Percentiles rank a stretch among this genome's conserved stretches.
Conservation (phyloP, 2,888 invertebrate species). For the Plagodis dolabraria region DNA sequence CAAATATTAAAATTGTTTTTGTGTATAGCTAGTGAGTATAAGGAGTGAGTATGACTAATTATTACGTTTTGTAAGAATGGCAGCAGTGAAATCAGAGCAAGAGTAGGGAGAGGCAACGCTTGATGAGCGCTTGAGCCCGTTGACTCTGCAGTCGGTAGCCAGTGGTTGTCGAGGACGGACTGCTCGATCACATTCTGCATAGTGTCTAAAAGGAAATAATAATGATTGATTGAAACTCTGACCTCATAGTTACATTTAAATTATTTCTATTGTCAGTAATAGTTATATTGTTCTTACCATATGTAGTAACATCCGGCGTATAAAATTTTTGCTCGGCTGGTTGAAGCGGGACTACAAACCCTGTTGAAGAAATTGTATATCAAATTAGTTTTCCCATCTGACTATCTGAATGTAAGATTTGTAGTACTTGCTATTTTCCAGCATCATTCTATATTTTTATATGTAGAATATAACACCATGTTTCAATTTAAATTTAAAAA, state of each 20-base stretch:
- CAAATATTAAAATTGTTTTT: slow-evolving; percentile 42
- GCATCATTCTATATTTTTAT: no score
- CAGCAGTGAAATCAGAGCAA: slow-evolving; percentile 56
- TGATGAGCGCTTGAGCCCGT: slow-evolving; percentile 59
- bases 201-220: slow-evolving; percentile 61
- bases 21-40: slow-evolving; percentile 42
- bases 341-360: slow-evolving; percentile 74
- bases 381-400: background rate
- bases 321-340: slow-evolving; percentile 80
- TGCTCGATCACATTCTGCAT: slow-evolving; percentile 82
- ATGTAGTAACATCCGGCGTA: slow-evolving; percentile 78
- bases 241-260: no score
- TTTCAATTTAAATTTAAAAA: no score
- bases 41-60: slow-evolving; percentile 47
- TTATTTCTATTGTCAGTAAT: background rate
- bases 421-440: no score
- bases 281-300: slow-evolving; percentile 47
- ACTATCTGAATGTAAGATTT: background rate
- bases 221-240: no score
- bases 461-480: no score
- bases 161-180: slow-evolving; percentile 81
- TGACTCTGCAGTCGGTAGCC: slow-evolving; percentile 78
- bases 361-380: slow-evolving; percentile 46
- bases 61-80: slow-evolving; percentile 53
- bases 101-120: slow-evolving; percentile 55